Evolutionary conservation across 2,888 invertebrate species (phyloP), one percentile per base, ranked within the genome.

Genomic region (Oligia latruncula): DNA sequence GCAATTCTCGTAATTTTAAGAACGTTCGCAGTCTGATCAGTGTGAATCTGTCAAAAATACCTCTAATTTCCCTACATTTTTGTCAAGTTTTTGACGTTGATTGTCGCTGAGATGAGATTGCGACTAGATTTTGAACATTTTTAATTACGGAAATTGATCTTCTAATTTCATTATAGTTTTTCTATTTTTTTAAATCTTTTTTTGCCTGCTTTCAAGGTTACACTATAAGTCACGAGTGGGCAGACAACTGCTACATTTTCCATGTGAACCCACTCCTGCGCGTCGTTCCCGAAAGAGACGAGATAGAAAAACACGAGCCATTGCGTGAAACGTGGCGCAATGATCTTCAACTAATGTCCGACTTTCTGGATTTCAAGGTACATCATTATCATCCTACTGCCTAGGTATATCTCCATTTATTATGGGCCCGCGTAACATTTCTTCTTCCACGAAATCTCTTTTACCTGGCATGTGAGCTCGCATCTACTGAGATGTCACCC

Each of bases 321-420:
- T 90, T 97, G 23, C 95, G 96, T 64, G 94, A 97, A 77, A 93
- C 90, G 43, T 98, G 98, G 98, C 94, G 96, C 43, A 94, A 97
- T 64, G 97, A 98, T 91, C 93, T 98, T 82, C 97, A 98, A 91
- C 90, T 98, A 74, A 93, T 97, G 52, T 97, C 98, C 0, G 97
- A 97, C 91, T 98, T 97, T 92, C 93, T 98, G 80, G 97, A 98
- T 85, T 96, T 95, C 88, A 98, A 98, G 96, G 98, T 97, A 93
- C 23, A 49, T 46, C 4, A n/a, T 70, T 52, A 60, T 55, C 20
- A 13, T 62, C 29, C 5, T 40, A 3, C 8, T 67, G 29, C 29
- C 4, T 6, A 40, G 40, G 40, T 40, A 8, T 20, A 35, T 55
- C 6, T 23, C 15, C n/a, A n/a, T 77, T 66, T 66, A 20, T 58